A percentile compares a stretch with the other conserved stretches of the same genome.
Conservation (phyloP, 2,113 vertebrate species). For the Rissa tridactyla region DNA sequence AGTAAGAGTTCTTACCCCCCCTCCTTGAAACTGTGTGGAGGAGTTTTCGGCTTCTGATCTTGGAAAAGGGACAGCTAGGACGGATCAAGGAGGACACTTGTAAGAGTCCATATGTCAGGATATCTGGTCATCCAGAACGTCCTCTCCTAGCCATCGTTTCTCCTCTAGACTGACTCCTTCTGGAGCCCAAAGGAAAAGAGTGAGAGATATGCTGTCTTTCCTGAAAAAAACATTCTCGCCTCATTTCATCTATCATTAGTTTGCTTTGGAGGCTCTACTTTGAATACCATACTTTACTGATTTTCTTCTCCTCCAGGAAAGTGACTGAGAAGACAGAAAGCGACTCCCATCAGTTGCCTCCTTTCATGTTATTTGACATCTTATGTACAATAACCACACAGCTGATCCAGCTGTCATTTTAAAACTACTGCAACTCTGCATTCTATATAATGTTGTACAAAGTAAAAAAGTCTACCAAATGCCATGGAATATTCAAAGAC, state of each 20-base stretch:
- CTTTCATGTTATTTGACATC: neutral
- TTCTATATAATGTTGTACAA: neutral
- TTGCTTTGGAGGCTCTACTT: neutral
- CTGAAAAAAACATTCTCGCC: neutral
- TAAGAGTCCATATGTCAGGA: neutral
- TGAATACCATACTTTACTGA: neutral
- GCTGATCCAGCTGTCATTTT: neutral
- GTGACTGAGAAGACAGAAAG: neutral
- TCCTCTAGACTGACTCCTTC: neutral
- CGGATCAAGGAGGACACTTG: neutral
- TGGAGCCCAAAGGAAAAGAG: neutral
- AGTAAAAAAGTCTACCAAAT: neutral
- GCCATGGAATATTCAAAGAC: neutral
- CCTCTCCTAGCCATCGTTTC: neutral
- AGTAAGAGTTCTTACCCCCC: neutral
- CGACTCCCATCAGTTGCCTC: rapidly evolving
- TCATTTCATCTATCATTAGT: neutral
- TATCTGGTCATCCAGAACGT: neutral
- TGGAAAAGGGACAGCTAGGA: neutral
- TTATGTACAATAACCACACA: neutral
- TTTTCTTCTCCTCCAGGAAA: neutral
- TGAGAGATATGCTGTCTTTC: neutral
- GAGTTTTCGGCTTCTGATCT: neutral
- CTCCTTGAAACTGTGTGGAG: neutral
- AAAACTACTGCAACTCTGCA: neutral